Percentiles rank a stretch among this genome's conserved stretches.
These are phyloP conservation scores for Brachionus paranguensis DNA, from an alignment of 1,140 invertebrate genomes.

Conservation along the genomic window DNA sequence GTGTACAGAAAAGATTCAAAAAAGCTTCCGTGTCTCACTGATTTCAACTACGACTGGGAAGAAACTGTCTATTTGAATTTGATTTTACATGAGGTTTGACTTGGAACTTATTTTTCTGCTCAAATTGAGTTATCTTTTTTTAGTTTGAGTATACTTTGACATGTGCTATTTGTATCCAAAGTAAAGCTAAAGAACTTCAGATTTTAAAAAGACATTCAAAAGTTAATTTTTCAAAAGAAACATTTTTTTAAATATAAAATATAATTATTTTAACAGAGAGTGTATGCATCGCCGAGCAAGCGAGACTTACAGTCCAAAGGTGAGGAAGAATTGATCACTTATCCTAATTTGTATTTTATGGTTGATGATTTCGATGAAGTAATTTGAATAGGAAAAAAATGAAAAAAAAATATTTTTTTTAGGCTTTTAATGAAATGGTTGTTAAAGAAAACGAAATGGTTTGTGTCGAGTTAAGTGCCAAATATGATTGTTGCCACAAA, in stretches of 20 bases:
- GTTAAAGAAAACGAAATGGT: slow-evolving; percentile 96
- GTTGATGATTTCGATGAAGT: slow-evolving; percentile 99
- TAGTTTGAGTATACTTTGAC: slow-evolving; percentile 91
- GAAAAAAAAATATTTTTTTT: slow-evolving; percentile 42
- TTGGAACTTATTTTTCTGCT: neutral
- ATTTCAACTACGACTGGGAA: slow-evolving; percentile 94
- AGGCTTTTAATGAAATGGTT: slow-evolving; percentile 83
- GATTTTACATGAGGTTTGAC: slow-evolving; percentile 78
- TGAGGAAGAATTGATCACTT: slow-evolving; percentile 93
- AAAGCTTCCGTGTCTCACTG: slow-evolving; percentile 80
- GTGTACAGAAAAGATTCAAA: slow-evolving; percentile 90
- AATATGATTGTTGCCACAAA: slow-evolving; percentile 66
- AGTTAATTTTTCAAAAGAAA: neutral
- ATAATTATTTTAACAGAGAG: slow-evolving; percentile 54
- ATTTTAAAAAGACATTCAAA: slow-evolving; percentile 71
- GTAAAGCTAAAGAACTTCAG: slow-evolving; percentile 91
- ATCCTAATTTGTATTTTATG: slow-evolving; percentile 97
- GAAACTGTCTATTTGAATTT: slow-evolving; percentile 98
- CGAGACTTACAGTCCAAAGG: slow-evolving; percentile 96
- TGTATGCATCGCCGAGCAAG: slow-evolving; percentile 91
- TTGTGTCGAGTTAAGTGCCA: slow-evolving; percentile 89
- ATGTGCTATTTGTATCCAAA: slow-evolving; percentile 90
- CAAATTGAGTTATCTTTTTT: neutral
- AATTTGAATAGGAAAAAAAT: slow-evolving; percentile 41
- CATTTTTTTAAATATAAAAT: neutral